Evolutionary conservation across 2,888 invertebrate genomes (phyloP), one percentile per base, ranked within the genome.

Genomic region (Parnassius mnemosyne): DNA sequence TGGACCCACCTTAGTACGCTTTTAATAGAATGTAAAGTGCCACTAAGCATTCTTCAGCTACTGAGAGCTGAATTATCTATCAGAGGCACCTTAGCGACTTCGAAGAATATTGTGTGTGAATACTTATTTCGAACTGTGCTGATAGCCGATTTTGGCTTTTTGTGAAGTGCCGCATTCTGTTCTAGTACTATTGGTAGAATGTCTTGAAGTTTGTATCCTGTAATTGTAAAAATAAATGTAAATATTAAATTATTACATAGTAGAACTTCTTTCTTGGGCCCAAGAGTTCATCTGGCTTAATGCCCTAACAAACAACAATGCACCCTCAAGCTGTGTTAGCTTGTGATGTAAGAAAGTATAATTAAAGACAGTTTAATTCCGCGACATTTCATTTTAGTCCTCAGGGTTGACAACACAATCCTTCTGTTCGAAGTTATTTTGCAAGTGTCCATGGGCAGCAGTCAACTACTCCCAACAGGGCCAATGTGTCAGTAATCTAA

Each of bases 111-210:
- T 75, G 95, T 95, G 87, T 99, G 98, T 3, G 97, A 97, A 84
- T 99, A 99, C 90, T 99, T 99, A 84, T 96, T 97, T 69, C 95
- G 92, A 60, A 98, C 95, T 43, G 98, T 98, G 89, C 95, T 95
- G 70, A 97, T 93, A 64, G 96, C 94, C 44, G 95, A 93, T 76
- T 95, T 95, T n/a, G 95, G 94, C 75, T 95, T 96, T 75, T 94
- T 93, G 76, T 95, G 95, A 2, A 98, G 89, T 64, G 95, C 94
- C 44, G 93, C 93, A 88, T 98, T 98, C 58, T 98, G 92, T 13
- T 93, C 85, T 20, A 93, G 79, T n/a, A 95, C 94, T 53, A 96
- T 91, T 34, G 94, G 93, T 53, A 93, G 93, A 74, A 98, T 93
- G 11, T 98, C 96, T 41, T 93, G 88, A 53, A 95, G 75, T 69